A percentile compares a stretch with the other conserved stretches of the same genome.
Conservation (phyloP, 2,888 invertebrate genomes). For the Habroteleia sp. region DNA sequence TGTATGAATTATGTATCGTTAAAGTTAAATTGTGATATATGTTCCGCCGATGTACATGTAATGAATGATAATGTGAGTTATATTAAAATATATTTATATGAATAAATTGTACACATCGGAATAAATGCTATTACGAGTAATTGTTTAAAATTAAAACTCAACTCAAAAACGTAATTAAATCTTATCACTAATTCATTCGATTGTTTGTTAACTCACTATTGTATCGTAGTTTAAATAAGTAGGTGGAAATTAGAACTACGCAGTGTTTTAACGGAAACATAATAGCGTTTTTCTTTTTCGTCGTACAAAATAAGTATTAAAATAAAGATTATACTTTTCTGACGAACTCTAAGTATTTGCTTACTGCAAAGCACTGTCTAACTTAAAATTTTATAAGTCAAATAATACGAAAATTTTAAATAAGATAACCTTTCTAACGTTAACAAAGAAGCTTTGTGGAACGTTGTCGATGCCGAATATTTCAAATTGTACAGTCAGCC, state of each 20-base stretch:
- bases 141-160: constrained; percentile 35
- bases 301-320: constrained; percentile 39
- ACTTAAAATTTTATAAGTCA: constrained; percentile 42
- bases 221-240: constrained; percentile 23
- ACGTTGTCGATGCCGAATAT: constrained; percentile 25
- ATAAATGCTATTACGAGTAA: constrained; percentile 41
- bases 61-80: constrained; percentile 39
- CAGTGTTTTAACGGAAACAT: constrained; percentile 19
- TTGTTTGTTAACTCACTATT: constrained; percentile 25
- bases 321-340: constrained; percentile 38
- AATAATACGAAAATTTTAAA: constrained; percentile 50
- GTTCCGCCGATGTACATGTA: constrained; percentile 37
- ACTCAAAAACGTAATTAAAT: constrained; percentile 47
- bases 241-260: constrained; percentile 37
- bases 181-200: constrained; percentile 47
- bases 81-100: constrained; percentile 50
- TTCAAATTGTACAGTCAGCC: constrained; percentile 21
- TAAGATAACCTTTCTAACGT: constrained; percentile 34
- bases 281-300: constrained; percentile 15
- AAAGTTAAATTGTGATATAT: constrained; percentile 49
- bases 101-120: constrained; percentile 31
- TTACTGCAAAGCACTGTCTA: constrained; percentile 23
- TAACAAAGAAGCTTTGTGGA: constrained; percentile 49
- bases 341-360: constrained; percentile 43
- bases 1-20: constrained; percentile 53